Base-by-base conservation (phyloP, 1,140 invertebrate species). In the Bactericera cockerelli region DNA sequence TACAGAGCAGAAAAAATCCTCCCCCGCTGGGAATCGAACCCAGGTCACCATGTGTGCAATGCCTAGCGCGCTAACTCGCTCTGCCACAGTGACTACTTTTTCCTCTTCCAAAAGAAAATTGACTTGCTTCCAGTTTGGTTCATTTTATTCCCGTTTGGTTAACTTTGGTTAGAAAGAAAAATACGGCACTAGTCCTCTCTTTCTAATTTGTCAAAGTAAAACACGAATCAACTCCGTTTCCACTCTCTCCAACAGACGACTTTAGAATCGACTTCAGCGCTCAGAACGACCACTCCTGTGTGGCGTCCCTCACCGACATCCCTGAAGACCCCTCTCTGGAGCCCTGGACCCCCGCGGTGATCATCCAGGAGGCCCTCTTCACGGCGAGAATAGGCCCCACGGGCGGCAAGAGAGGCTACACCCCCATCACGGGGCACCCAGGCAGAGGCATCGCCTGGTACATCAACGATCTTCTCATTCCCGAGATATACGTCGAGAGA, bases 391-490 rank as follows among this genome's bases (percentile, higher is more conserved):
- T 94, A 60, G 90, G 90, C 1, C 88, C 87, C 0, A 84, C 87
- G 1, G 90, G 87, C 11, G 87, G 85, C 2, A 77, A 80, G 54
- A 76, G 82, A 3, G 89, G 89, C 8, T 92, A 93, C 68, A 79
- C 81, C 11, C 77, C 82, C 8, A 82, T 89, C 22, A 92, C 88
- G 42, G 82, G 83, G 57, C 75, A 81, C 64, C 82, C 85, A 6
- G 88, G 87, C 1, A 90, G 89, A 82, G 89, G 89, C 31, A 88
- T 93, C 62, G 87, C 87, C 10, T 96, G 89, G 89, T 96, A 93
- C 73, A 84, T 96, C 64, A 95, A 97, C 70, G 90, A 92, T 65
- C 73, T 81, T 62, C 75, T 96, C 6, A 90, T 92, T 63, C 91
- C 93, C 0, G 90, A 95, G 70, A 74, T 96, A 6, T 89, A 85